phyloP scores from a whole-genome alignment of 2,797 vertebrate genomes.

The Helarctos malayanus region DNA sequence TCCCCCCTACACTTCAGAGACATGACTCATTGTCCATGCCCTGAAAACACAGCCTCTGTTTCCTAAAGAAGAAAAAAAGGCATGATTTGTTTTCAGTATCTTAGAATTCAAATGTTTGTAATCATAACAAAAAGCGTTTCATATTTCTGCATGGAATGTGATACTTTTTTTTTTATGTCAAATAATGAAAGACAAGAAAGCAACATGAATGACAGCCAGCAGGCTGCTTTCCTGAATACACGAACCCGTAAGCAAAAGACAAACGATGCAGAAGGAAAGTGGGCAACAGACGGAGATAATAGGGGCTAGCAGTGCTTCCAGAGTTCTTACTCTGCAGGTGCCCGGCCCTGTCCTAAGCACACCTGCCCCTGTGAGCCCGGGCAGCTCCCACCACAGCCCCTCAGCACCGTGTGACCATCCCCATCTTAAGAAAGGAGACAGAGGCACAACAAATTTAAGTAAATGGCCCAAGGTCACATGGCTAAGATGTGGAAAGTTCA shows the following conservation, averaged over 20 bases:
- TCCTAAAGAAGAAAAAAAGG: background rate
- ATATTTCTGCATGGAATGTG: background rate
- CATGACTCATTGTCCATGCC: background rate
- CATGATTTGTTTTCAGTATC: constrained; percentile 35
- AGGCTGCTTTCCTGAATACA: background rate
- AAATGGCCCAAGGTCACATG: background rate
- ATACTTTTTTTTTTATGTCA: background rate
- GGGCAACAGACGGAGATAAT: too few species aligned
- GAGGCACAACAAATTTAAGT: constrained; percentile 2
- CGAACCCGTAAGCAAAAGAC: background rate
- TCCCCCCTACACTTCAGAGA: background rate
- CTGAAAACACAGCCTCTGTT: background rate
- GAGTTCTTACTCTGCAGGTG: fast-evolving
- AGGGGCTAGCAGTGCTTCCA: background rate
- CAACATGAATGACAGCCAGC: background rate
- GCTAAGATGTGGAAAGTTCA: background rate
- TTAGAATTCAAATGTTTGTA: constrained; percentile 21
- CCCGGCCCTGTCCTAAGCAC: background rate
- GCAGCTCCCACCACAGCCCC: background rate
- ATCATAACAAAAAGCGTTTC: background rate
- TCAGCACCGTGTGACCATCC: background rate
- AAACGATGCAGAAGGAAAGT: background rate
- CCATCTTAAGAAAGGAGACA: background rate
- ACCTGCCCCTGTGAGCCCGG: background rate
- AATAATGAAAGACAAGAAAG: background rate